phyloP scores from a whole-genome alignment of 2,888 invertebrate species.

The Ryuthela nishihirai region DNA sequence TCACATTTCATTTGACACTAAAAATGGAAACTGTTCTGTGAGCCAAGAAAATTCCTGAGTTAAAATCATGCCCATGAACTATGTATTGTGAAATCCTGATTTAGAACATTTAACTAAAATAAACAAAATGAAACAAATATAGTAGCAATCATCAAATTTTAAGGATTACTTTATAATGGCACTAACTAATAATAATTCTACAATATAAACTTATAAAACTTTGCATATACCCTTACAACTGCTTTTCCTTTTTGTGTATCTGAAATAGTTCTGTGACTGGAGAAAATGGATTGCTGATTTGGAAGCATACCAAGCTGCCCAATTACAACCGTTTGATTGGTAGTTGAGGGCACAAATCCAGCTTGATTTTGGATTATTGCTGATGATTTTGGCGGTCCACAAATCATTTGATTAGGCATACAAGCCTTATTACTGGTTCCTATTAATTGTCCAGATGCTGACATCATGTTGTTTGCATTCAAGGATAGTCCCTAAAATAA shows the following conservation, averaged over 20 bases:
- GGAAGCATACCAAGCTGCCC: conserved; percentile 64
- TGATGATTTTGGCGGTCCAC: conserved; percentile 63
- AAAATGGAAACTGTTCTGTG: no score
- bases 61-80: no score
- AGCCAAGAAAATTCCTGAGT: no score
- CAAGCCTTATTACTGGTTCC: conserved; percentile 73
- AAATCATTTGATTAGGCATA: conserved; percentile 74
- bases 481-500: conserved; percentile 16
- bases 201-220: no score
- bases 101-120: no score
- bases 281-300: conserved; percentile 51
- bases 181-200: no score
- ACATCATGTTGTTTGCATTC: conserved; percentile 27
- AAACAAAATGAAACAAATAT: no score
- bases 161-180: no score
- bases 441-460: conserved; percentile 61
- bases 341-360: conserved; percentile 56
- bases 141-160: no score
- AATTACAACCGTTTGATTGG: conserved; percentile 50
- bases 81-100: no score
- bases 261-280: conserved; percentile 56
- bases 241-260: conserved; percentile 42
- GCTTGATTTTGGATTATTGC: conserved; percentile 62
- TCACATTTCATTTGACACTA: no score
- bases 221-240: conserved; percentile 39